Base-by-base conservation (phyloP, 2,797 vertebrate genomes). In the Sus cebifrons region DNA sequence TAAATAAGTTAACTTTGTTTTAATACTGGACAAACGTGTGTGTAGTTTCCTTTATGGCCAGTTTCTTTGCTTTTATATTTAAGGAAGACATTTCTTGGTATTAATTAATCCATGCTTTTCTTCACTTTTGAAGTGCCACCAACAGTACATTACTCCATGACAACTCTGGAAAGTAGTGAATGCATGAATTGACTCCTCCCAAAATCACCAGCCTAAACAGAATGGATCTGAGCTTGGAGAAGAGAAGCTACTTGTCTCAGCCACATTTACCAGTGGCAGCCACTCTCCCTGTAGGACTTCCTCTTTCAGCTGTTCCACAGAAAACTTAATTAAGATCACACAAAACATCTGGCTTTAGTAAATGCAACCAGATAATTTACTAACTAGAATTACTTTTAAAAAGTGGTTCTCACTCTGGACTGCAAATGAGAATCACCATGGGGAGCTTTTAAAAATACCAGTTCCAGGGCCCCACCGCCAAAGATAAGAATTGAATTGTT, bases 251-350 rank as follows among this genome's bases (percentile, higher is more conserved):
- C 82, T 86, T 90, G 81, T 82, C 40, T 73, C 58, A 7, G 27
- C 56, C 58, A 58, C 15, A 11, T 62, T 60, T 49, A 52, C 74
- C 67, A 49, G 40, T 56, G 67, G 18, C 81, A 74, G 56, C 52
- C 68, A 62, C 91, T 82, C 49, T 68, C 25, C 29, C 77, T 75
- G 6, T 25, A 92, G 68, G 36, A 60, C 21, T n/a, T 81, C 20
- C 6, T 81, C 73, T 70, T 64, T 77, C 62, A 44, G 65, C 40
- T n/a, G 11, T 79, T 89, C 44, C 21, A 23, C 44, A 16, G 25
- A 29, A 86, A 74, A 87, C 44, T 91, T 44, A 54, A 58, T 60
- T 81, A 89, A 81, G 11, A 56, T 88, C n/a, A 56, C 65, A 67
- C 23, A 70, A 70, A 91, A 67, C 58, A 78, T 52, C 58, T 73